These are phyloP conservation scores for Synodontis membranacea DNA, from an alignment of 2,113 vertebrate species.

Conservation along the genomic window DNA sequence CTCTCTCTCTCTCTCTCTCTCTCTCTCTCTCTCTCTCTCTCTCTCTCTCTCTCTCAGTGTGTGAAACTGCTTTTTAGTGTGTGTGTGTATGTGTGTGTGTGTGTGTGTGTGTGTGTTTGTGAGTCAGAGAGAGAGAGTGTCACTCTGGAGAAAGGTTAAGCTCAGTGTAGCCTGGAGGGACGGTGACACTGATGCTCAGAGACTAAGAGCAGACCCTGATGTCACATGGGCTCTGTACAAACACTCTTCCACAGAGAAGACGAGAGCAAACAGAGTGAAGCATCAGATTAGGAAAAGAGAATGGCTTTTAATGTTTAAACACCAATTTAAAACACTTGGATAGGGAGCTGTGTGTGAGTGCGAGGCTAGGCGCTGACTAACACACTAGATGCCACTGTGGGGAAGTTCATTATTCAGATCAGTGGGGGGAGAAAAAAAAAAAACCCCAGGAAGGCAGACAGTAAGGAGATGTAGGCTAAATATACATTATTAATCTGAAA, in stretches of 20 bases:
- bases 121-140: not conserved
- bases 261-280: constrained; percentile 29
- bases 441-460: not conserved
- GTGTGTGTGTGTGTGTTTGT: too few species aligned
- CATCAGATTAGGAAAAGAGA: not conserved
- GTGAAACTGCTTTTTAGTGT: not conserved
- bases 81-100: too few species aligned
- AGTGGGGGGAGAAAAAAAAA: not conserved
- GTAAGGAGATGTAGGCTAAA: not conserved
- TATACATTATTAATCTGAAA: not conserved
- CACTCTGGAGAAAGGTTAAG: constrained; percentile 8
- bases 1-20: not conserved
- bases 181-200: constrained; percentile 48
- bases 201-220: constrained; percentile 36
- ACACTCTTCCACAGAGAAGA: constrained; percentile 30
- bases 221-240: constrained; percentile 14
- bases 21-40: too few species aligned
- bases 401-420: not conserved
- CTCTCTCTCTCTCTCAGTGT: too few species aligned
- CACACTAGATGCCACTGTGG: not conserved
- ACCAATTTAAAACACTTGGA: not conserved
- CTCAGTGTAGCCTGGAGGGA: constrained; percentile 15
- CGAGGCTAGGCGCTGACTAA: not conserved
- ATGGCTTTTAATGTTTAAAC: constrained; percentile 2
- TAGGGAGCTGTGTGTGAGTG: not conserved